phyloP scores from a whole-genome alignment of 2,113 vertebrate species.

The Xiphophorus couchianus region DNA sequence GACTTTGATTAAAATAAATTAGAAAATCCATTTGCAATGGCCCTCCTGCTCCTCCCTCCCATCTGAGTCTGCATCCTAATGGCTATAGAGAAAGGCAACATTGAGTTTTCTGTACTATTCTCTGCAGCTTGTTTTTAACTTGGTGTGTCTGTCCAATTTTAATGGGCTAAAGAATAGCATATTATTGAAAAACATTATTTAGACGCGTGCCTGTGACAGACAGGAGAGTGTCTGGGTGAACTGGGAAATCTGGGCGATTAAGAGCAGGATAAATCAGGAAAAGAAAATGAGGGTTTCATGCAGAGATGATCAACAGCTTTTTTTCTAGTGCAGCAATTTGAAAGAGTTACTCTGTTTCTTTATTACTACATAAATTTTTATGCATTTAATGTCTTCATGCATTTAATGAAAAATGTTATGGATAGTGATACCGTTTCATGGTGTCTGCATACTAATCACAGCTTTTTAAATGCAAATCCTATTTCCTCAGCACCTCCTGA shows the following conservation, averaged over 20 bases:
- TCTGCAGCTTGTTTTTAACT: conserved; percentile 11
- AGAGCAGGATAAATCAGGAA: not conserved
- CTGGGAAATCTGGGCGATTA: conserved; percentile 15
- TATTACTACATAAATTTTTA: not conserved
- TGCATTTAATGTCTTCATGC: conserved; percentile 10
- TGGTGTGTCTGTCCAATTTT: not conserved
- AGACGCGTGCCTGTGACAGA: conserved; percentile 4
- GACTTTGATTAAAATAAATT: conserved; percentile 66
- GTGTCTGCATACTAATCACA: not conserved
- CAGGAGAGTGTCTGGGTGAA: not conserved
- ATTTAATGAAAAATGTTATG: conserved; percentile 10
- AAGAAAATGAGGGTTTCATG: not conserved
- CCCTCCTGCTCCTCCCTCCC: conserved; percentile 1
- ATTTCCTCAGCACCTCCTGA: conserved; percentile 13
- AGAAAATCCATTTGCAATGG: conserved; percentile 51
- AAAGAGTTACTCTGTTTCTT: not conserved
- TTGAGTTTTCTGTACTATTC: conserved; percentile 7
- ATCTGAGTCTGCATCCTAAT: conserved; percentile 40
- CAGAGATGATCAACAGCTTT: conserved; percentile 1
- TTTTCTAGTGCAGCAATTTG: not conserved
- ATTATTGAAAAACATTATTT: conserved; percentile 31
- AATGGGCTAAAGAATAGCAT: conserved; percentile 1
- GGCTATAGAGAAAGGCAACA: conserved; percentile 10
- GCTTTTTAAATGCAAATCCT: not conserved
- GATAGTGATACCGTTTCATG: not conserved